Conservation (phyloP, 2,113 vertebrate species). For the Oxyura jamaicensis region DNA sequence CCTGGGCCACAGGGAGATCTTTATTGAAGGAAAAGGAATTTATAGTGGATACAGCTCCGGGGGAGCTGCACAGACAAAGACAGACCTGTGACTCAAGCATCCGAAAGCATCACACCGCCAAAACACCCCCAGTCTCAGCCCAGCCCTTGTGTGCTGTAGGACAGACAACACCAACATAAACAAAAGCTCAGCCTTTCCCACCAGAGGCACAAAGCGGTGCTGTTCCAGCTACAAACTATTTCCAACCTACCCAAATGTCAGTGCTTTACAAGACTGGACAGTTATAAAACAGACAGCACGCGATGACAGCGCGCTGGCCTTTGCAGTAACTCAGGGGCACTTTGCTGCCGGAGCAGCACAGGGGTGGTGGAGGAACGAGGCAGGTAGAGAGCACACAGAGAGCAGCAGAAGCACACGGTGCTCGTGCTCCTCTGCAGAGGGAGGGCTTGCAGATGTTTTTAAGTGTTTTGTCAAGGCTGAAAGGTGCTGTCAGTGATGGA, state of each 20-base stretch:
- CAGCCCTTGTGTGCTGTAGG: background rate
- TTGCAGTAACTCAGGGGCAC: background rate
- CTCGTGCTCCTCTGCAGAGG: fast-evolving
- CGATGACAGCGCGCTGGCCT: background rate
- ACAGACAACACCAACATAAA: slow-evolving; percentile 17
- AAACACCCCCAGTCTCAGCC: background rate
- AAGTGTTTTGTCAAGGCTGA: background rate
- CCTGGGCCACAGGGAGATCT: background rate
- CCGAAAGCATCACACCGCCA: background rate
- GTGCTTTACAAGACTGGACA: background rate
- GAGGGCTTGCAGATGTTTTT: background rate
- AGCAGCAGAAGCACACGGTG: background rate
- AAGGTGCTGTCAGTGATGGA: fast-evolving
- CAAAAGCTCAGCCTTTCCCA: slow-evolving; percentile 28
- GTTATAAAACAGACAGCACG: background rate
- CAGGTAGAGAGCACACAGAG: background rate
- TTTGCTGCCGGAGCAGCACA: background rate
- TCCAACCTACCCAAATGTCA: slow-evolving; percentile 15
- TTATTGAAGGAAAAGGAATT: background rate
- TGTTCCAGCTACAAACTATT: background rate
- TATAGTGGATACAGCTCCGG: background rate
- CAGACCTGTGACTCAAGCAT: background rate
- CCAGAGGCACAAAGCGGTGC: background rate
- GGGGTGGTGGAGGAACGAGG: background rate
- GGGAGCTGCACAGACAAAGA: background rate